Evolutionary conservation across 2,113 vertebrate species (phyloP).

Genomic region (Trichomycterus rosablanca): DNA sequence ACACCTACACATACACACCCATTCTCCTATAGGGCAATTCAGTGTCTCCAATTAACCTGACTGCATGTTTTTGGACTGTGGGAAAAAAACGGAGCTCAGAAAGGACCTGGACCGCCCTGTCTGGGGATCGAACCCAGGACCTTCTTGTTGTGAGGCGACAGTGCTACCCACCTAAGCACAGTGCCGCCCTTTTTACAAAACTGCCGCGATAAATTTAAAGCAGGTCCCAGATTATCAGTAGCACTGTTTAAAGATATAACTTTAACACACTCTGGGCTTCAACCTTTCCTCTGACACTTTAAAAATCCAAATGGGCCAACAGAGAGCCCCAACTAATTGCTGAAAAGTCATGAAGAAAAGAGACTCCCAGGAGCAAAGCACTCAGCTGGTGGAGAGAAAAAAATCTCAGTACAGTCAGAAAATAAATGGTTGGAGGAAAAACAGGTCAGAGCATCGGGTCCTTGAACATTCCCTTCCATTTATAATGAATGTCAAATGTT

Average conservation of each 20-base stretch:
- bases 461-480: constrained; percentile 10
- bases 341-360: constrained; percentile 45
- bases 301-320: constrained; percentile 28
- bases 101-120: no score
- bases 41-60: no score
- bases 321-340: constrained; percentile 51
- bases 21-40: no score
- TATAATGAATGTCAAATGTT: constrained; percentile 19
- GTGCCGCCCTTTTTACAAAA: no score
- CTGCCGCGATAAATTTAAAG: no score
- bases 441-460: neutral
- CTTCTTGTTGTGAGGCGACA: no score
- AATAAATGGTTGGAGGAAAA: constrained; percentile 35
- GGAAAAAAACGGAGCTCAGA: no score
- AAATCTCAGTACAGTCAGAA: constrained; percentile 43
- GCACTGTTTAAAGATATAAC: neutral
- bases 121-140: no score
- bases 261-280: neutral
- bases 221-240: no score
- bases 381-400: constrained; percentile 17
- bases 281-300: neutral
- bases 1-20: no score
- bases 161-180: no score
- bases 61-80: no score
- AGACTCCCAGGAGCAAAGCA: constrained; percentile 25